Conservation (phyloP, 1,140 invertebrate genomes). For the Parasteatoda tepidariorum region DNA sequence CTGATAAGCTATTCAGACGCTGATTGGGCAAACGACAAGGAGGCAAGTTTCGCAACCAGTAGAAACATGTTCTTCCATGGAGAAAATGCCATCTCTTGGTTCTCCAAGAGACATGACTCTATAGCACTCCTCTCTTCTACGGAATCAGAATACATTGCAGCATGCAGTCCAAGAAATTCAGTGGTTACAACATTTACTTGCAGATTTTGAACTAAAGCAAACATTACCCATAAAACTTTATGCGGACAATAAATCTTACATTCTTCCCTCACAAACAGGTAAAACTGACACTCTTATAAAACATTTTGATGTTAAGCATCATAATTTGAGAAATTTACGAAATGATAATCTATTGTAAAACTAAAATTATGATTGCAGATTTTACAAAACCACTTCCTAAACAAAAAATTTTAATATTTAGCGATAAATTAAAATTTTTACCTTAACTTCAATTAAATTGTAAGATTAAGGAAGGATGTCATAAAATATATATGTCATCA, state of each 20-base stretch:
- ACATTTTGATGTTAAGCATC: neutral
- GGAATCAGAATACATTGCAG: neutral
- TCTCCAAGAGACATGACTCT: neutral
- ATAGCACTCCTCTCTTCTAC: neutral
- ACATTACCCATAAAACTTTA: too few species aligned
- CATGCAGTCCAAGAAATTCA: neutral
- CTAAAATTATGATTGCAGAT: neutral
- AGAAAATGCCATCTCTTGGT: neutral
- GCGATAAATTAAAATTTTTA: neutral
- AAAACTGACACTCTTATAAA: neutral
- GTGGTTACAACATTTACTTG: neutral
- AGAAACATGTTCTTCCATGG: neutral
- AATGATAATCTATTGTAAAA: neutral
- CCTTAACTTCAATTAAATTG: too few species aligned
- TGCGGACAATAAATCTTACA: neutral
- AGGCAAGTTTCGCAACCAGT: neutral
- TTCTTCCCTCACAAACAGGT: neutral
- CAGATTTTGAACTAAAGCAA: neutral
- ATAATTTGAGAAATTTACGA: neutral
- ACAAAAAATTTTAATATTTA: neutral
- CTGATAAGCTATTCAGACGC: neutral
- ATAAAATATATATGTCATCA: too few species aligned
- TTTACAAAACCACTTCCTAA: neutral
- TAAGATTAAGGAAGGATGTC: too few species aligned
- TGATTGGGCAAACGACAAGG: neutral